phyloP scores from a whole-genome alignment of 2,797 vertebrate genomes.

The Rhyacichthys aspro region DNA sequence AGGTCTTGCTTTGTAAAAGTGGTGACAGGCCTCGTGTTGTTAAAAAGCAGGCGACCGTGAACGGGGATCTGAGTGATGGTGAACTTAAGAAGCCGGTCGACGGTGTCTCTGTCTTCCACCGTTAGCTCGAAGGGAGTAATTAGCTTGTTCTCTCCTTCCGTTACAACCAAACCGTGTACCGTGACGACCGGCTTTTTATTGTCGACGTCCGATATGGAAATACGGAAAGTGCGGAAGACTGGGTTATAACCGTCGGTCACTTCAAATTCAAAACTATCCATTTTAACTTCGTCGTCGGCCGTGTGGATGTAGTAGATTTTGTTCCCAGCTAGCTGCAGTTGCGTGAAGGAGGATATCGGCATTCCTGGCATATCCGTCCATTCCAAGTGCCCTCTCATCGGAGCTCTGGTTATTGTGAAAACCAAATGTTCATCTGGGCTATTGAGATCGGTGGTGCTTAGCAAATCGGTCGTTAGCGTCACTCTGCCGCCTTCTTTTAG shows the following conservation, averaged over 20 bases:
- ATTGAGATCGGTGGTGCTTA: constrained; percentile 95
- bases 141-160: constrained; percentile 89
- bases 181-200: constrained; percentile 96
- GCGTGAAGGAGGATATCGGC: constrained; percentile 90
- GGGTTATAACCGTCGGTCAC: constrained; percentile 96
- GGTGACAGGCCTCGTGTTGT: constrained; percentile 81
- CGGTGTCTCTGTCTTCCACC: constrained; percentile 92
- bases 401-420: constrained; percentile 93
- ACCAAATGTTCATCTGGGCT: constrained; percentile 95
- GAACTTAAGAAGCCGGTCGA: constrained; percentile 87
- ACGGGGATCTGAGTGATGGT: constrained; percentile 89
- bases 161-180: constrained; percentile 85
- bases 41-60: constrained; percentile 90
- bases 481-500: constrained; percentile 94
- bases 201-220: constrained; percentile 94
- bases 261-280: constrained; percentile 98
- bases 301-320: constrained; percentile 97
- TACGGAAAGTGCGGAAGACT: constrained; percentile 93
- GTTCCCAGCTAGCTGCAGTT: constrained; percentile 94
- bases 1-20: constrained; percentile 95
- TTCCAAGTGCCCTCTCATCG: constrained; percentile 91
- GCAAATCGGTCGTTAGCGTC: constrained; percentile 92
- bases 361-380: constrained; percentile 89
- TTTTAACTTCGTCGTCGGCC: constrained; percentile 93
- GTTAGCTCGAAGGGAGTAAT: constrained; percentile 96